phyloP scores from a whole-genome alignment of 2,888 invertebrate genomes.

The Drosophila borborema region DNA sequence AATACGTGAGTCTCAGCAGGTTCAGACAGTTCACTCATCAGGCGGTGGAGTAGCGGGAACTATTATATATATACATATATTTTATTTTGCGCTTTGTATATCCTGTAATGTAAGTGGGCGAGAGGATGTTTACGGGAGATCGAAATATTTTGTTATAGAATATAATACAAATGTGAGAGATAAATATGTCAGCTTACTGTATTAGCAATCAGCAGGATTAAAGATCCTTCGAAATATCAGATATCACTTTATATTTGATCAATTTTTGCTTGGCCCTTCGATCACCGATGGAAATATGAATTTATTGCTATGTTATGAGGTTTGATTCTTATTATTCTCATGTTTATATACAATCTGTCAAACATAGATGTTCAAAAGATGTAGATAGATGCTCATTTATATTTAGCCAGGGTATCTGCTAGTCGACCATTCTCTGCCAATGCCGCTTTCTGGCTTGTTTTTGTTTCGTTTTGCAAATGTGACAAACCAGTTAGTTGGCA shows the following conservation, averaged over 20 bases:
- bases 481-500: conserved; percentile 71
- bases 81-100: neutral
- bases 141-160: neutral
- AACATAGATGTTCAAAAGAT: neutral
- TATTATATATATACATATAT: too few species aligned
- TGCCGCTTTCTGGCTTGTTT: neutral
- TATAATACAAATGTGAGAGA: neutral
- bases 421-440: neutral
- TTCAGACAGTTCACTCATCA: conserved; percentile 29
- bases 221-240: neutral
- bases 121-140: neutral
- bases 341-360: neutral
- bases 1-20: conserved; percentile 62
- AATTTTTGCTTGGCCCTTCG: neutral
- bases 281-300: neutral
- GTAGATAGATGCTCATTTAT: too few species aligned
- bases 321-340: neutral
- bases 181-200: neutral
- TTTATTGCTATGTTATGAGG: neutral
- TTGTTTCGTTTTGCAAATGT: conserved; percentile 43
- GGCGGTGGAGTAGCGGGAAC: neutral
- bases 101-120: neutral
- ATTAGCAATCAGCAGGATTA: neutral
- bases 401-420: neutral
- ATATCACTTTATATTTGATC: neutral